Conservation (phyloP, 2,113 vertebrate genomes). For the Herpetotheres cachinnans region DNA sequence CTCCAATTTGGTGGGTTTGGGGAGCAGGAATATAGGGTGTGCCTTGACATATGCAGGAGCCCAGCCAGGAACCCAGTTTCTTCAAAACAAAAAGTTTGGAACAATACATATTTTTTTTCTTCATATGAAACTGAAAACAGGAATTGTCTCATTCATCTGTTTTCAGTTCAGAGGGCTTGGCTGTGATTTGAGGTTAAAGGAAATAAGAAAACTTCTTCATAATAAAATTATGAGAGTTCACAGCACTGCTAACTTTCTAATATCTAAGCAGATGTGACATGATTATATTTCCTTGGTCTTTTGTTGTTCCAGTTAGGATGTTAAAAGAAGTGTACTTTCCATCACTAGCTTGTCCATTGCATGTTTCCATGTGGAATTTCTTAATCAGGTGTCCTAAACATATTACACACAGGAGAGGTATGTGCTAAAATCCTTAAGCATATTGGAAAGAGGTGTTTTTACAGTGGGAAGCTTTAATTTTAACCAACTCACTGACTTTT, state of each 20-base stretch:
- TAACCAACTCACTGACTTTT: background rate
- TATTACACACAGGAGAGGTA: background rate
- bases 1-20: background rate
- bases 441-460: background rate
- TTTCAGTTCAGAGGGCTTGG: background rate
- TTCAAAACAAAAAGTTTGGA: background rate
- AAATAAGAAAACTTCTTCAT: background rate
- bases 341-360: background rate
- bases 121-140: background rate
- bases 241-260: background rate
- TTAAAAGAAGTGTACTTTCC: background rate
- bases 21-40: background rate
- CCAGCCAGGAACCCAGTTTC: background rate
- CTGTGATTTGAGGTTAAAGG: background rate
- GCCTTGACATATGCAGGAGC: background rate
- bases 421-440: background rate
- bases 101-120: background rate
- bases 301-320: background rate
- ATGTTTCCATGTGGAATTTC: background rate
- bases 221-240: background rate
- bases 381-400: background rate
- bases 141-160: background rate
- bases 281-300: background rate
- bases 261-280: background rate
- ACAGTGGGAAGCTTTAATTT: background rate